Percentiles rank a stretch among this genome's conserved stretches.
Conservation (phyloP, 2,797 vertebrate genomes). For the Epinephelus awoara region DNA sequence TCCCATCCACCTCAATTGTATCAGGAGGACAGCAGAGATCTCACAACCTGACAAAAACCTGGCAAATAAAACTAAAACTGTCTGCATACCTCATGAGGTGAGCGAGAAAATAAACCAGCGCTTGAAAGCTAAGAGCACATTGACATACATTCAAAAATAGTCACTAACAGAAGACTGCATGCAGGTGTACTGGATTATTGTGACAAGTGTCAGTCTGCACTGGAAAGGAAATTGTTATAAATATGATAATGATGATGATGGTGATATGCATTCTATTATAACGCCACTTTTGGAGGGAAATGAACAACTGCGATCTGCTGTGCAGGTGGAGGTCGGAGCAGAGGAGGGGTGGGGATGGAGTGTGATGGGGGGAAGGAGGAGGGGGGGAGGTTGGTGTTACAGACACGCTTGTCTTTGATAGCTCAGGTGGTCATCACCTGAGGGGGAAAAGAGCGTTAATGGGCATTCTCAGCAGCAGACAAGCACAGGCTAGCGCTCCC, state of each 20-base stretch:
- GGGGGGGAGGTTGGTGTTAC: constrained; percentile 52
- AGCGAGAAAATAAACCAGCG: background rate
- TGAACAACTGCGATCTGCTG: background rate
- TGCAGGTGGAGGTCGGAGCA: constrained; percentile 35
- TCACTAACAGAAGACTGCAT: no score
- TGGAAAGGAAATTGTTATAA: background rate
- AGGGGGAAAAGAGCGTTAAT: constrained; percentile 80
- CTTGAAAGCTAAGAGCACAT: background rate
- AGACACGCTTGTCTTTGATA: constrained; percentile 83
- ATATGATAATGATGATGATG: background rate
- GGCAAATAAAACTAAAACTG: background rate
- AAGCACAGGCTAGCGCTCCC: constrained; percentile 80
- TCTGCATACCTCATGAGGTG: background rate
- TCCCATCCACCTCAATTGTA: no score
- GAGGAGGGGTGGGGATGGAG: constrained; percentile 49
- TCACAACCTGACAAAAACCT: background rate
- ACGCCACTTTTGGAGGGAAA: background rate
- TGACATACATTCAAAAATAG: background rate
- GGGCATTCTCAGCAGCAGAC: constrained; percentile 82
- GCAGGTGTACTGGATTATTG: no score
- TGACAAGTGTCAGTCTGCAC: background rate
- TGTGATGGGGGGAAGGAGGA: constrained; percentile 32
- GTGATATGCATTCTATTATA: background rate
- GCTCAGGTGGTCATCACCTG: constrained; percentile 86
- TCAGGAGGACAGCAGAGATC: background rate